Evolutionary conservation across 2,113 vertebrate genomes (phyloP).

Genomic region (Callospermophilus lateralis): DNA sequence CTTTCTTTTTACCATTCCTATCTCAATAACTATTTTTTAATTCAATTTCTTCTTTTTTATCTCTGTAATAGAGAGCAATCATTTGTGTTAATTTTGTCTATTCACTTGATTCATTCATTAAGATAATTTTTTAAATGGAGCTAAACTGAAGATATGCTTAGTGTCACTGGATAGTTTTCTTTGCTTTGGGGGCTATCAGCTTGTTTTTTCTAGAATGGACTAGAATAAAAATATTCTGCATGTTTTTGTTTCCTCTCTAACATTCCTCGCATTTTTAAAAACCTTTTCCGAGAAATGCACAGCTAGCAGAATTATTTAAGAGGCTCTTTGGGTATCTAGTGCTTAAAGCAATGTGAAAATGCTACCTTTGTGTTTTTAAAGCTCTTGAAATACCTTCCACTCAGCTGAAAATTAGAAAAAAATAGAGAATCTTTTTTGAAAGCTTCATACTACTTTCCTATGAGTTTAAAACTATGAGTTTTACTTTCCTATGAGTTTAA

Average conservation of each 20-base stretch:
- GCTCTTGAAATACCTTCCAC: background rate
- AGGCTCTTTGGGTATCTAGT: background rate
- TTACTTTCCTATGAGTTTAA: no score
- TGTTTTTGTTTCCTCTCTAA: background rate
- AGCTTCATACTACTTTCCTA: background rate
- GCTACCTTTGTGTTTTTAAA: background rate
- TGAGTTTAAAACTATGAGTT: background rate
- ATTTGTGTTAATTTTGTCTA: background rate
- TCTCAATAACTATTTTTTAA: background rate
- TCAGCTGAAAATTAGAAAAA: slow-evolving; percentile 39
- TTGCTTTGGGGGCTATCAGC: background rate
- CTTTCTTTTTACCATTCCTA: background rate
- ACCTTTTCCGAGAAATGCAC: background rate
- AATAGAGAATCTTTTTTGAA: background rate
- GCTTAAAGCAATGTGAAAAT: background rate
- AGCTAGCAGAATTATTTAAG: background rate
- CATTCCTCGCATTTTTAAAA: background rate
- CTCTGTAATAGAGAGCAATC: background rate
- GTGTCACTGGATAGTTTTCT: background rate
- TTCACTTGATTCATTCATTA: background rate
- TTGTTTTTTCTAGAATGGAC: background rate
- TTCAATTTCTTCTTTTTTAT: background rate
- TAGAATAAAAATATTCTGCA: background rate
- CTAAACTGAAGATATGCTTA: background rate
- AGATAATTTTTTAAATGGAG: background rate